Conservation (phyloP, 1,140 invertebrate genomes). For the Augochlora pura region DNA sequence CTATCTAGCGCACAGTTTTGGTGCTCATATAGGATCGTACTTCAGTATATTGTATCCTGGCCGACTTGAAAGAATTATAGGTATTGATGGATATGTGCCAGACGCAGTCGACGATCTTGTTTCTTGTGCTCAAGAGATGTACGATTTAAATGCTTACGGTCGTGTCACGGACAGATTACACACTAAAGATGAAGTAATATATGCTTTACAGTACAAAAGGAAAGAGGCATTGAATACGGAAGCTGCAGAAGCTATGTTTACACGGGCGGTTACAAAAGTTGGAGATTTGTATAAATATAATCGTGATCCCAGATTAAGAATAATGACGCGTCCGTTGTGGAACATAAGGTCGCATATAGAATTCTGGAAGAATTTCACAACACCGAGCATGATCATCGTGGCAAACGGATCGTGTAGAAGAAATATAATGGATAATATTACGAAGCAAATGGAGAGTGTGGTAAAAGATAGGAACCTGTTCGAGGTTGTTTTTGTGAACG, state of each 20-base stretch:
- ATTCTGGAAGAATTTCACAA: constrained; percentile 52
- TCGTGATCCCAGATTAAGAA: constrained; percentile 72
- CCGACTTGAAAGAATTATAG: constrained; percentile 79
- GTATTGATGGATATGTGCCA: constrained; percentile 80
- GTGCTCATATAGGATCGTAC: constrained; percentile 77
- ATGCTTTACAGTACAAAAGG: constrained; percentile 73
- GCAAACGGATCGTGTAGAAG: constrained; percentile 50
- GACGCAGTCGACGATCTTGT: constrained; percentile 65
- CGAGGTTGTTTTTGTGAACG: constrained; percentile 75
- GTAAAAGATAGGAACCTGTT: constrained; percentile 38
- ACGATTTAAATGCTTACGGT: constrained; percentile 52
- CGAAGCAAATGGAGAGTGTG: neutral
- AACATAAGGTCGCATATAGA: constrained; percentile 41
- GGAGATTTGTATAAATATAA: constrained; percentile 70
- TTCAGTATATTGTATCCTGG: constrained; percentile 80
- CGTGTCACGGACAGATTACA: constrained; percentile 66
- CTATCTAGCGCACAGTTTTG: constrained; percentile 83
- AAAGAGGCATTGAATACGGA: constrained; percentile 69
- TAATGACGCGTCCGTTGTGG: constrained; percentile 34
- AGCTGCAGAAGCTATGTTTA: constrained; percentile 79
- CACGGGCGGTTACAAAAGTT: constrained; percentile 74
- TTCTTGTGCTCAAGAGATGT: constrained; percentile 56
- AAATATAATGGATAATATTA: neutral
- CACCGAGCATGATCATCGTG: constrained; percentile 68
- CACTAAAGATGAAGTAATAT: constrained; percentile 80